Conservation (phyloP, 2,113 vertebrate genomes). For the human (Homo sapiens) region GRCh38 chr4:5636501-5637000, state of each 20-base stretch:
- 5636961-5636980: not conserved
- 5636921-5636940: not conserved
- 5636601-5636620: not conserved
- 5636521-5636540: not conserved
- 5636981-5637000: not conserved
- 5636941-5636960: not conserved
- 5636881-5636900: too few species aligned
- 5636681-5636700: not conserved
- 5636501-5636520: not conserved
- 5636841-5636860: not conserved
- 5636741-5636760: not conserved
- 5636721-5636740: not conserved
- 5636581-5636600: not conserved
- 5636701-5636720: not conserved
- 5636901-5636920: not conserved
- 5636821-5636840: not conserved
- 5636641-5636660: not conserved
- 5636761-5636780: not conserved
- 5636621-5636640: not conserved
- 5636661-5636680: not conserved
- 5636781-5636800: not conserved
- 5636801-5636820: not conserved
- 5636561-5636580: not conserved
- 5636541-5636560: not conserved
- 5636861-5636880: not conserved